Evolutionary conservation across 1,140 invertebrate genomes (phyloP), one percentile per base, ranked within the genome.

Genomic region (Meloidogyne hapla): DNA sequence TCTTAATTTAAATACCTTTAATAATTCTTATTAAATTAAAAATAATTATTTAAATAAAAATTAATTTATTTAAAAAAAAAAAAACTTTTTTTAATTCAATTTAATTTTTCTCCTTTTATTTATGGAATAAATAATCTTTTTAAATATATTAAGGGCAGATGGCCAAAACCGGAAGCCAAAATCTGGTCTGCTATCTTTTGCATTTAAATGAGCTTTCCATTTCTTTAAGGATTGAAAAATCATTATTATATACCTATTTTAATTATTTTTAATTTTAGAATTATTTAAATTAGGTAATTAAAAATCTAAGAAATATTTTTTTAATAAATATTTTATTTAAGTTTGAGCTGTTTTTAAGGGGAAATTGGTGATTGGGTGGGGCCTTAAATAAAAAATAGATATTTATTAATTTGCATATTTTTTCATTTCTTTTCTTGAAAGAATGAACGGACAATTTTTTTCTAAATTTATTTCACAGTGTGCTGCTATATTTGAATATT

Each of bases 391-490:
- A 8, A 4, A 8, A 33, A n/a, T n/a, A n/a, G n/a, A n/a, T 56
- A 56, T 56, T n/a, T n/a, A 56, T 56, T 56, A 56, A 56, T 56
- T 21, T 56, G n/a, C 18, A 56, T 56, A 56, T 56, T 56, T 56
- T 9, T n/a, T 56, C n/a, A n/a, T 56, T 56, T n/a, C 6, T n/a
- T 56, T 15, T 45, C 45, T 48, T 48, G 18, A n/a, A 8, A 56
- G 13, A 6, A 56, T 56, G 48, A 56, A 56, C 48, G 48, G 48
- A n/a, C 48, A 56, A 15, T n/a, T 56, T 18, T 18, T 48, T 48
- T 48, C n/a, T 13, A 56, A 56, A 56, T 56, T 56, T 15, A n/a
- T 56, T 56, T 56, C 48, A 56, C 48, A 56, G 48, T 18, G 48
- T 56, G 48, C 48, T n/a, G n/a, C n/a, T n/a, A 15, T 45, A 45